These are phyloP conservation scores for Chionoecetes opilio DNA, from an alignment of 1,140 invertebrate species.

Conservation along the genomic window DNA sequence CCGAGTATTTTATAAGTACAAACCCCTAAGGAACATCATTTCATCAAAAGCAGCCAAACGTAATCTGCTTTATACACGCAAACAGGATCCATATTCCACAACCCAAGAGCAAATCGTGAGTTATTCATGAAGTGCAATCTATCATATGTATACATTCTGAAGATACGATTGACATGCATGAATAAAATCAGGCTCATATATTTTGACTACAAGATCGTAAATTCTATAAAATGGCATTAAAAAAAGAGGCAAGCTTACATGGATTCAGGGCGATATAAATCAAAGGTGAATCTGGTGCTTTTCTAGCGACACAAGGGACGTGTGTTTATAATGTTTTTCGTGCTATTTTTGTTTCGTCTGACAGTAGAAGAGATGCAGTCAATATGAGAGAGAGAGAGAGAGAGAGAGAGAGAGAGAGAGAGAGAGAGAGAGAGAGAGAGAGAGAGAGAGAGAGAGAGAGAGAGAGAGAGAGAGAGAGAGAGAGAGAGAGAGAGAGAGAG, in stretches of 20 bases:
- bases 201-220: slow-evolving; percentile 21
- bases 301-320: background rate
- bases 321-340: background rate
- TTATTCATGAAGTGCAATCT: background rate
- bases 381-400: background rate
- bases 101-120: background rate
- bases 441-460: too few relatives aligned
- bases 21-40: too few relatives aligned
- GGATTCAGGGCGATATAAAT: background rate
- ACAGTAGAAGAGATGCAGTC: background rate
- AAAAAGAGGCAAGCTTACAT: background rate
- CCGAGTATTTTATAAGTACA: too few relatives aligned
- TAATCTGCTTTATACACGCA: too few relatives aligned
- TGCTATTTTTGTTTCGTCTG: background rate
- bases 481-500: too few relatives aligned
- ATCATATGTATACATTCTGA: background rate
- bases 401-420: too few relatives aligned
- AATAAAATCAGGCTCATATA: background rate
- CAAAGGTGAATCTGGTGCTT: background rate
- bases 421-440: too few relatives aligned
- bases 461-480: too few relatives aligned
- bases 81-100: too few relatives aligned
- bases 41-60: too few relatives aligned
- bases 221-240: background rate
- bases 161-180: background rate